Evolutionary conservation across 2,888 invertebrate genomes (phyloP).

Genomic region (Portevinia maculata): DNA sequence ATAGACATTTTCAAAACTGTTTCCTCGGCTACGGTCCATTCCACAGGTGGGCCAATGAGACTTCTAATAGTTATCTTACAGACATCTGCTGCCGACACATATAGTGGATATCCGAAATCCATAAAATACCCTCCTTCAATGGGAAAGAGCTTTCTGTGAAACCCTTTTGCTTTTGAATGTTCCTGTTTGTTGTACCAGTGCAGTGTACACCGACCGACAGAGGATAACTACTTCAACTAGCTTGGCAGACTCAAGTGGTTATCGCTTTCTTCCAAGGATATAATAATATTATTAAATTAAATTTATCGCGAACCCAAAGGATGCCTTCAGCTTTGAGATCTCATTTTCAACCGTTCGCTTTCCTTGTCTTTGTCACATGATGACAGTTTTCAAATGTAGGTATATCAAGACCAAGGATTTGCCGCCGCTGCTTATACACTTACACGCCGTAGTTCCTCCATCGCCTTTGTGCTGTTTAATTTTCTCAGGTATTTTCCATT

Average conservation of each 20-base stretch:
- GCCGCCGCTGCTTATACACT: slow-evolving; percentile 25
- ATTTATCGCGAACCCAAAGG: slow-evolving; percentile 66
- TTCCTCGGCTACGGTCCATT: slow-evolving; percentile 30
- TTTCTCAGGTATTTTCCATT: slow-evolving; percentile 72
- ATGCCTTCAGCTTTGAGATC: slow-evolving; percentile 57
- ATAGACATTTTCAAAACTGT: slow-evolving; percentile 36
- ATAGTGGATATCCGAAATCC: slow-evolving; percentile 65
- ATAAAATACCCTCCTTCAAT: slow-evolving; percentile 36
- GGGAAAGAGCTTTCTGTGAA: slow-evolving; percentile 9
- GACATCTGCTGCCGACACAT: slow-evolving; percentile 70
- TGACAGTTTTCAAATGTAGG: slow-evolving; percentile 60
- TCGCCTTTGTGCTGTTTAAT: slow-evolving; percentile 55
- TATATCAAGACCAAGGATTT: slow-evolving; percentile 29
- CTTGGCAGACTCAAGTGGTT: slow-evolving; percentile 43
- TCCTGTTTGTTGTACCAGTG: slow-evolving; percentile 18
- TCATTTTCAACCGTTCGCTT: slow-evolving; percentile 49
- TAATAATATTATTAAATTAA: slow-evolving; percentile 73
- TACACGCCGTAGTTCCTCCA: background rate
- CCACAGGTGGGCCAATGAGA: slow-evolving; percentile 62
- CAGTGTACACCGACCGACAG: background rate
- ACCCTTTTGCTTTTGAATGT: slow-evolving; percentile 41
- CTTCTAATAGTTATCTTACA: slow-evolving; percentile 53
- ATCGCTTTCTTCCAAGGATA: slow-evolving; percentile 47
- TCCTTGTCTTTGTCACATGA: slow-evolving; percentile 69
- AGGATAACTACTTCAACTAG: slow-evolving; percentile 58